Base-by-base conservation (phyloP, 2,113 vertebrate genomes). In the Elachura formosa region DNA sequence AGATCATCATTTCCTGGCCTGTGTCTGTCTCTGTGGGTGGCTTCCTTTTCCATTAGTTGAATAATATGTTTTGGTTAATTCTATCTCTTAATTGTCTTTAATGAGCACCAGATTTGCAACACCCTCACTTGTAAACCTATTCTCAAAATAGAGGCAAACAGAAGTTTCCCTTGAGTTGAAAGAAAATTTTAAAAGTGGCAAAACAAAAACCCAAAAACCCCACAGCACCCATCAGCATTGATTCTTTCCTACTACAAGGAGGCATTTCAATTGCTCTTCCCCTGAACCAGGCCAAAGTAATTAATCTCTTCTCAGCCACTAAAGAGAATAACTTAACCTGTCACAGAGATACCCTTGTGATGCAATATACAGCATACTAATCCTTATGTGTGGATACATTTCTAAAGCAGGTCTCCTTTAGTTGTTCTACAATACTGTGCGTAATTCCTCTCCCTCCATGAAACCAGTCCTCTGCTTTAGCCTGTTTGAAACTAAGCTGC, bases 61-160 rank as follows among this genome's bases (percentile, higher is more conserved):
- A 77, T 96, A 97, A 96, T 94, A 94, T 97, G 95, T 97, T 98
- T 98, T 97, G 90, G 93, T 98, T 98, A 97, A 96, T 97, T 97
- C 96, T 95, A 96, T 94, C 91, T 97, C 97, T 97, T 98, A 98
- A 98, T 98, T 98, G 97, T 96, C 87, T 97, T 87, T 98, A 98
- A 98, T 92, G 96, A 97, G 94, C 96, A 97, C 93, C 98, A 98
- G 98, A 97, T 96, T 96, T 96, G 92, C 17, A 22, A 97, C 87
- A 93, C 92, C 96, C 96, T 96, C 72, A 74, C 95, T 97, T 76
- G 43, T 91, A 97, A 96, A 89, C 61, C 38, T 93, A 6, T 87
- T 96, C 93, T 96, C 89, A 91, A 93, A 96, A 94, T 64, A 93
- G 83, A 95, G 66, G 66, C 52, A 89, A 97, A 75, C 74, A 85